Conservation (phyloP, 2,113 vertebrate species). For the Grallaria varia region DNA sequence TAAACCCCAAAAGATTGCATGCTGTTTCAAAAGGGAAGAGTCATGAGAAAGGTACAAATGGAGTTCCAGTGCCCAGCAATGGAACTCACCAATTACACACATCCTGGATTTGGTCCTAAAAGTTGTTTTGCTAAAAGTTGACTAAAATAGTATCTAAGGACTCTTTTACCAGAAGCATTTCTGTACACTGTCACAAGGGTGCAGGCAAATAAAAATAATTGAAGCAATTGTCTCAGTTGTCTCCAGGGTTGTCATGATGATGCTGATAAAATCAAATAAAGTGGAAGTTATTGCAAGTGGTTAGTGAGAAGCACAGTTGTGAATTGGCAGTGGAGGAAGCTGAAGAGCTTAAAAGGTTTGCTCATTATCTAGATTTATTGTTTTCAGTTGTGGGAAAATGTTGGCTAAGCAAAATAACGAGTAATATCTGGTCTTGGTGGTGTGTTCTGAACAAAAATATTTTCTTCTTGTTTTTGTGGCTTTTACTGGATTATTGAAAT, state of each 20-base stretch:
- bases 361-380: slow-evolving; percentile 70
- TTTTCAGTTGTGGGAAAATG: slow-evolving; percentile 36
- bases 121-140: neutral
- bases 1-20: neutral
- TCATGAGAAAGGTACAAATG: neutral
- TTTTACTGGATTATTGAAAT: slow-evolving; percentile 10
- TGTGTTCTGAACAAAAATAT: neutral
- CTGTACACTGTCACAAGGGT: slow-evolving; percentile 36
- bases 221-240: slow-evolving; percentile 67
- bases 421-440: neutral
- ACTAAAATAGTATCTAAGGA: neutral
- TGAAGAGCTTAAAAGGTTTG: slow-evolving; percentile 46
- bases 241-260: slow-evolving; percentile 66
- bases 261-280: slow-evolving; percentile 70
- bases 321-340: slow-evolving; percentile 47
- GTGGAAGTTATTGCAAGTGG: slow-evolving; percentile 51
- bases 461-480: slow-evolving; percentile 5
- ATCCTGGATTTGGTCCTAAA: neutral
- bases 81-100: neutral
- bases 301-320: slow-evolving; percentile 57
- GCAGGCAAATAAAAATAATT: slow-evolving; percentile 59
- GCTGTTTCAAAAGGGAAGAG: neutral
- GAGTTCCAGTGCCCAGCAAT: neutral
- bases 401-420: slow-evolving; percentile 62
- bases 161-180: slow-evolving; percentile 33